phyloP scores from a whole-genome alignment of 2,797 vertebrate genomes.

The Manis crassicaudata region DNA sequence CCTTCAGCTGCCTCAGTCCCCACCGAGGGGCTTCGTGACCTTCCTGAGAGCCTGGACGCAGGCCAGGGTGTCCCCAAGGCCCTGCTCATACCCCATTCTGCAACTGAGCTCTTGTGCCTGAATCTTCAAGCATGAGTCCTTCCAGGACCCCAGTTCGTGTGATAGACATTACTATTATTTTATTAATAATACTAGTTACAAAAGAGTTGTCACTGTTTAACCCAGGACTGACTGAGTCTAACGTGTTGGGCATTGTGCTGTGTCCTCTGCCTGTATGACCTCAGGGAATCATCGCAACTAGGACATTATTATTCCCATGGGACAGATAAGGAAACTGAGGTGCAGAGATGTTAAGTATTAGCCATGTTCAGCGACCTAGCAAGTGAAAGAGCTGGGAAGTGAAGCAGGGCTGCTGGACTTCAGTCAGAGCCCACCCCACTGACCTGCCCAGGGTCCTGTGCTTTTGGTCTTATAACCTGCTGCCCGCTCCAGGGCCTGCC shows the following conservation, averaged over 20 bases:
- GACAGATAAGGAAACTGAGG: not conserved
- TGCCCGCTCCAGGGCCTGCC: not conserved
- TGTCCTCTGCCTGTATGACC: not conserved
- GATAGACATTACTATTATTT: not conserved
- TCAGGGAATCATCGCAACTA: not conserved
- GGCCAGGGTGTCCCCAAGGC: not conserved
- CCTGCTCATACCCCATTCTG: not conserved
- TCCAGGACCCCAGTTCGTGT: not conserved
- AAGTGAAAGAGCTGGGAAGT: not conserved
- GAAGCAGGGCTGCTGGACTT: not conserved
- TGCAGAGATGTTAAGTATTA: not conserved
- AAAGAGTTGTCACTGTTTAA: not conserved
- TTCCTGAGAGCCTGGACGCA: not conserved
- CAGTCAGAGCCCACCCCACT: not conserved
- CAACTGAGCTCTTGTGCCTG: not conserved
- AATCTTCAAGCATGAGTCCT: not conserved
- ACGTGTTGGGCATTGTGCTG: not conserved
- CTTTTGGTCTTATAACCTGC: not conserved
- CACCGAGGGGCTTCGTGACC: not conserved
- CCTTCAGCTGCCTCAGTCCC: not conserved
- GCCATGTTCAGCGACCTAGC: not conserved
- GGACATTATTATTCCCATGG: not conserved
- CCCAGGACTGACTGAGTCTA: not conserved
- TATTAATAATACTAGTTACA: not conserved
- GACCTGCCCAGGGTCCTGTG: fast-evolving